Conservation (phyloP, 2,888 invertebrate species). For the Heliconius cydno region DNA sequence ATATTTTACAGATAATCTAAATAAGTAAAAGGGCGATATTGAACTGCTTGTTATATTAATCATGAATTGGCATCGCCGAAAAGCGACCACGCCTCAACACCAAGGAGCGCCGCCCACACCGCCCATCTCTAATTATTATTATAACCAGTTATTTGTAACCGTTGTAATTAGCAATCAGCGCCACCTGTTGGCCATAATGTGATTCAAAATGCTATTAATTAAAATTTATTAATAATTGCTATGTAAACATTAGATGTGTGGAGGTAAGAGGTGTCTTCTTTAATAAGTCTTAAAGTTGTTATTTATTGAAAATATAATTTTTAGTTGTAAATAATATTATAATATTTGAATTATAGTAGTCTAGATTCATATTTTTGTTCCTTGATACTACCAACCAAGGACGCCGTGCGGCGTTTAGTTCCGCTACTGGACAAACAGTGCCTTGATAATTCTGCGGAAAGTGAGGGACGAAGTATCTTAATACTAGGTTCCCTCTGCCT, state of each 20-base stretch:
- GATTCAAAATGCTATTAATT: conserved; percentile 20
- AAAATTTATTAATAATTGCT: conserved; percentile 17
- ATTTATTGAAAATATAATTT: neutral
- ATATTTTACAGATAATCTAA: conserved; percentile 22
- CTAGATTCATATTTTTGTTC: no score
- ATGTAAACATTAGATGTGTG: neutral
- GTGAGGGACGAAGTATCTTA: no score
- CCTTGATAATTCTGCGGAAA: no score
- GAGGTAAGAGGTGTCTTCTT: neutral
- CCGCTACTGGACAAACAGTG: no score
- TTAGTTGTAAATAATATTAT: neutral
- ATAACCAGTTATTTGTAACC: conserved; percentile 78
- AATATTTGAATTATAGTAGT: neutral
- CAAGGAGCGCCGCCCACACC: conserved; percentile 66
- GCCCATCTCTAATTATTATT: conserved; percentile 81
- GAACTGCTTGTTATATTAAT: conserved; percentile 57
- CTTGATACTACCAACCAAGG: no score
- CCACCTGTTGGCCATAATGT: conserved; percentile 68
- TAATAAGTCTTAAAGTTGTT: neutral
- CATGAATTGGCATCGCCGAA: conserved; percentile 60
- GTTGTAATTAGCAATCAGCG: conserved; percentile 72
- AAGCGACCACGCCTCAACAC: conserved; percentile 62
- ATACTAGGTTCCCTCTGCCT: no score
- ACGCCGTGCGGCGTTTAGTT: no score
- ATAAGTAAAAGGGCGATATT: conserved; percentile 45